A percentile compares a stretch with the other conserved stretches of the same genome.
Conservation (phyloP, 1,140 invertebrate genomes). For the Teleogryllus occipitalis region DNA sequence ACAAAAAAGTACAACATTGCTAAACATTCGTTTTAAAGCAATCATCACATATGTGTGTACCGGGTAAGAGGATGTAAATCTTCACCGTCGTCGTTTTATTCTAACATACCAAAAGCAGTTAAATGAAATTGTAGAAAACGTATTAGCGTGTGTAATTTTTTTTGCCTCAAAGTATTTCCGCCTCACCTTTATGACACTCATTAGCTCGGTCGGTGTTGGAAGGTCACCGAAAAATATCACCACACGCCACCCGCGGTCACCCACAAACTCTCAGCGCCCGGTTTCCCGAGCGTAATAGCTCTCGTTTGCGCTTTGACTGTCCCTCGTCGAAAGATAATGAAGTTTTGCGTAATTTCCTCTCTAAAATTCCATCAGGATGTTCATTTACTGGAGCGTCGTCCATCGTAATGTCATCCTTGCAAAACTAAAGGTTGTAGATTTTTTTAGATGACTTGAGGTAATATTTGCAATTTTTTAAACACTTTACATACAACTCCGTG, state of each 20-base stretch:
- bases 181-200: too few relatives aligned
- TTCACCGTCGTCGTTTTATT: too few relatives aligned
- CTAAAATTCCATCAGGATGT: constrained; percentile 1
- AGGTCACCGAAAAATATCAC: too few relatives aligned
- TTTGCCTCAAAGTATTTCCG: too few relatives aligned
- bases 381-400: background rate
- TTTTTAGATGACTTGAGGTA: background rate
- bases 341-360: constrained; percentile 4
- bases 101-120: too few relatives aligned
- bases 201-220: too few relatives aligned
- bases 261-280: background rate
- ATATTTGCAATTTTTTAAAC: background rate
- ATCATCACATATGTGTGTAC: too few relatives aligned
- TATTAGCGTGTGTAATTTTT: too few relatives aligned
- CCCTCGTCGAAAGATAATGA: constrained; percentile 1
- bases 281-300: background rate
- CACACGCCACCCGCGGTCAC: background rate
- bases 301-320: background rate
- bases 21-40: too few relatives aligned
- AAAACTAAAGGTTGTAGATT: background rate
- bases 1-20: too few relatives aligned
- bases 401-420: background rate
- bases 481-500: background rate
- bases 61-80: too few relatives aligned
- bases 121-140: too few relatives aligned